Conservation (phyloP, 1,140 invertebrate genomes). For the Asobara japonica region DNA sequence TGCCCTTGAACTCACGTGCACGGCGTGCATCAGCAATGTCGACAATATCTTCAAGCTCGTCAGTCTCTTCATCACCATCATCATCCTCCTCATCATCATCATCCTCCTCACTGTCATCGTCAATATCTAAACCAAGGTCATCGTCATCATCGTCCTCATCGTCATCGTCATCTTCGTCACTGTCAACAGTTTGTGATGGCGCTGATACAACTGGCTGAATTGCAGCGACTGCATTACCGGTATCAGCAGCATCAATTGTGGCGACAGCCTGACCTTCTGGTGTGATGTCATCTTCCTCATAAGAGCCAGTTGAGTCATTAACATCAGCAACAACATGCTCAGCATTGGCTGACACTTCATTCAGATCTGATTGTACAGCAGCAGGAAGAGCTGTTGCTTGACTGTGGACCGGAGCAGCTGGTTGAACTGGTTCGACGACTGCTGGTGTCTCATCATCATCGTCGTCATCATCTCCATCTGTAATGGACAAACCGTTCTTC, state of each 20-base stretch:
- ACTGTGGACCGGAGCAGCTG: slow-evolving; percentile 51
- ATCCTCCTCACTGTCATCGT: slow-evolving; percentile 71
- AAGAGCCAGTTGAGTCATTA: slow-evolving; percentile 64
- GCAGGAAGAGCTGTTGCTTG: slow-evolving; percentile 56
- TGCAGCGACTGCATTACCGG: slow-evolving; percentile 45
- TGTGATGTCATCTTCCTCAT: slow-evolving; percentile 68
- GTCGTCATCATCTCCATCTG: slow-evolving; percentile 75
- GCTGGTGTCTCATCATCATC: slow-evolving; percentile 72
- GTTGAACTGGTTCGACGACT: slow-evolving; percentile 47
- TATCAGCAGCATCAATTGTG: slow-evolving; percentile 51
- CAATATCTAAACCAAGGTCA: slow-evolving; percentile 63
- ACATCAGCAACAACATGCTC: slow-evolving; percentile 48
- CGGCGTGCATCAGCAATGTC: slow-evolving; percentile 74
- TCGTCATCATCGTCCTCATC: slow-evolving; percentile 51
- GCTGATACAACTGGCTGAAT: slow-evolving; percentile 46
- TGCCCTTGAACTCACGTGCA: slow-evolving; percentile 85
- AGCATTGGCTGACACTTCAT: too few species aligned
- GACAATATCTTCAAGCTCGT: slow-evolving; percentile 71
- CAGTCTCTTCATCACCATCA: slow-evolving; percentile 77
- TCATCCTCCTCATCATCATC: slow-evolving; percentile 79
- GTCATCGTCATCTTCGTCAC: slow-evolving; percentile 69
- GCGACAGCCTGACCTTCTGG: slow-evolving; percentile 61
- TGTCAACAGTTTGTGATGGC: slow-evolving; percentile 58
- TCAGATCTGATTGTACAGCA: slow-evolving; percentile 53
- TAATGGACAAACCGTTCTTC: background rate